Evolutionary conservation across 2,797 vertebrate genomes (phyloP), one percentile per base, ranked within the genome.

Genomic region (Spinus pinus): DNA sequence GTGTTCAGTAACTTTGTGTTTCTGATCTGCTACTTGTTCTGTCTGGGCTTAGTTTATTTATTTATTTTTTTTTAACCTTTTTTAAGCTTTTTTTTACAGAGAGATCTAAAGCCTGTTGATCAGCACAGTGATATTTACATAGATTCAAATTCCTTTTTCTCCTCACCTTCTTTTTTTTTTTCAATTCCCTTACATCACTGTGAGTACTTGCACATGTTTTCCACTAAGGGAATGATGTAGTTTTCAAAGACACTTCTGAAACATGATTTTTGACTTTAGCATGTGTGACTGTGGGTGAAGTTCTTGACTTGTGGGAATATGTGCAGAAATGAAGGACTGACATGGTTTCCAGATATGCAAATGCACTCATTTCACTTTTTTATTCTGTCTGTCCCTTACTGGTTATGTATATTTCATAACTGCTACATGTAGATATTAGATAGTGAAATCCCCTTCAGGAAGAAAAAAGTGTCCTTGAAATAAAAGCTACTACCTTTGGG

Each of bases 361-460:
- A 80, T 85, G 3, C 5, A 65, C 16, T 88, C 30, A 77, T 86
- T 91, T 92, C 31, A 54, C 28, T 89, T 51, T 81, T 90, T 92
- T 73, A 87, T 92, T 91, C 64, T 70, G 39, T 90, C n/a, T 62
- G 31, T 77, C 53, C 53, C 31, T 88, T 88, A 35, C 15, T 61
- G 58, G 39, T 50, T 87, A 91, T 81, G 18, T 85, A 83, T 97
- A 92, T 96, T 95, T 96, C 67, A 89, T 93, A 94, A 82, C 44
- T 74, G 56, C 57, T 77, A 42, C 81, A 78, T 77, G 84, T 87
- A 94, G 64, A 81, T 91, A 64, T 85, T 92, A 91, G 57, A 75
- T 71, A 93, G 64, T 71, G 47, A 58, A 66, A 61, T 94, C n/a
- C 42, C 64, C 60, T 85, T 94, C 53, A 88, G 60, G 81, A 92